Conservation (phyloP, 92 coral and sea anemone species). For the Actinostola sp. region DNA sequence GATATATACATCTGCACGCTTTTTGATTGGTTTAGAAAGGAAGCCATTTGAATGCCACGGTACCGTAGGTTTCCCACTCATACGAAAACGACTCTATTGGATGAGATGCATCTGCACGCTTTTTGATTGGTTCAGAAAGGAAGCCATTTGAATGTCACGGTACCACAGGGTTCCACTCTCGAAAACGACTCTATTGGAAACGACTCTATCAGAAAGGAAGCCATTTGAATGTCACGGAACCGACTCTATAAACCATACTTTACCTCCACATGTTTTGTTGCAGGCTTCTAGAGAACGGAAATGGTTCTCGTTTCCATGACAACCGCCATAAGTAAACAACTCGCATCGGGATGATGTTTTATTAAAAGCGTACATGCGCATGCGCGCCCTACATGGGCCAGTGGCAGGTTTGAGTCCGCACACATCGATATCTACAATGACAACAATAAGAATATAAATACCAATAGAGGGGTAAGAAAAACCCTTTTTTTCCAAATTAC, state of each 20-base stretch:
- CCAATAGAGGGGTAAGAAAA: no score
- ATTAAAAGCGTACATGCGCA: constrained; percentile 57
- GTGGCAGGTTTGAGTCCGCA: constrained; percentile 14
- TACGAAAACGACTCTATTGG: no score
- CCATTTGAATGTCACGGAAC: no score
- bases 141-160: no score
- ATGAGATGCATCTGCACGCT: neutral
- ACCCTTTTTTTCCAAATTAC: no score
- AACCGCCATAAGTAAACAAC: constrained; percentile 60
- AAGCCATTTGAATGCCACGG: no score
- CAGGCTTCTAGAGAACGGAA: constrained; percentile 41
- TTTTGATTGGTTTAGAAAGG: no score
- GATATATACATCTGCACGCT: no score
- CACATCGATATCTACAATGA: constrained; percentile 10
- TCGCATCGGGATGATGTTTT: constrained; percentile 43
- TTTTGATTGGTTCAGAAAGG: no score
- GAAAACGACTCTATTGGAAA: no score
- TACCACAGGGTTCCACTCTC: no score
- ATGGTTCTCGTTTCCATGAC: constrained; percentile 65
- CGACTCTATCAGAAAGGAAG: neutral
- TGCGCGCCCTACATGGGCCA: constrained; percentile 52
- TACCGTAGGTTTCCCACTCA: no score
- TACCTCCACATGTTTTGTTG: constrained; percentile 35
- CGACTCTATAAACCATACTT: neutral
- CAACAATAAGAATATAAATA: neutral